These are phyloP conservation scores for Trimorus sp. DNA, from an alignment of 2,888 invertebrate genomes.

Conservation along the genomic window DNA sequence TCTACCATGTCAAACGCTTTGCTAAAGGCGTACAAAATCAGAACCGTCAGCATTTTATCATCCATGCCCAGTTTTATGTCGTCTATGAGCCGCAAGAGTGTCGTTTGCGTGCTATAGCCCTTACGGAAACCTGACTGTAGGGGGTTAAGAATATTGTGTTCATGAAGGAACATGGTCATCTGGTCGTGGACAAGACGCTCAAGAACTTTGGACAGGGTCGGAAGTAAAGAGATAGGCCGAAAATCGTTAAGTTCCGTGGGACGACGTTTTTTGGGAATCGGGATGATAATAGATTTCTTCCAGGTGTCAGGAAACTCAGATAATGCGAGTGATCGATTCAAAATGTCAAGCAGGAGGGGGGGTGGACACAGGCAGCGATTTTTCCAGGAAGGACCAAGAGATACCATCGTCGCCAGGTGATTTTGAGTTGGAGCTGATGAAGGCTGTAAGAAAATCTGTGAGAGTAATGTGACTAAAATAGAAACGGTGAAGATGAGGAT, in stretches of 20 bases:
- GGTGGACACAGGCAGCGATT: not conserved
- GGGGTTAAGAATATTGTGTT: too few species aligned
- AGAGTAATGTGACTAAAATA: not conserved
- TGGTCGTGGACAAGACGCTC: too few species aligned
- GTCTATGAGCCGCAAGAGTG: too few species aligned
- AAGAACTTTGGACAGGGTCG: constrained; percentile 9
- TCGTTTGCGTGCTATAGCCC: too few species aligned
- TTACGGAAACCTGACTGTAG: too few species aligned
- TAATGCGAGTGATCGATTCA: not conserved
- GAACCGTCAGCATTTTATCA: not conserved
- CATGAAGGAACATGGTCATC: not conserved
- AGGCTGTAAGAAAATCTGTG: not conserved
- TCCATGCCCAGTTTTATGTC: too few species aligned
- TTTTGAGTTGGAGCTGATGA: not conserved
- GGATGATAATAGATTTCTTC: not conserved
- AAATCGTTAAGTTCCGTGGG: not conserved
- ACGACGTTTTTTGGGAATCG: not conserved
- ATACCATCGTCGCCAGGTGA: not conserved
- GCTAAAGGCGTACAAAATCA: constrained; percentile 18
- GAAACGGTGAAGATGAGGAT: not conserved
- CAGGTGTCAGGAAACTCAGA: constrained; percentile 1
- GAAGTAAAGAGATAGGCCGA: constrained; percentile 21
- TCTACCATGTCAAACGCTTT: too few species aligned
- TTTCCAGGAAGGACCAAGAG: not conserved
- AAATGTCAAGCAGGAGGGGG: not conserved